These are phyloP conservation scores for Otocyon megalotis DNA, from an alignment of 2,113 vertebrate genomes.

Conservation along the genomic window DNA sequence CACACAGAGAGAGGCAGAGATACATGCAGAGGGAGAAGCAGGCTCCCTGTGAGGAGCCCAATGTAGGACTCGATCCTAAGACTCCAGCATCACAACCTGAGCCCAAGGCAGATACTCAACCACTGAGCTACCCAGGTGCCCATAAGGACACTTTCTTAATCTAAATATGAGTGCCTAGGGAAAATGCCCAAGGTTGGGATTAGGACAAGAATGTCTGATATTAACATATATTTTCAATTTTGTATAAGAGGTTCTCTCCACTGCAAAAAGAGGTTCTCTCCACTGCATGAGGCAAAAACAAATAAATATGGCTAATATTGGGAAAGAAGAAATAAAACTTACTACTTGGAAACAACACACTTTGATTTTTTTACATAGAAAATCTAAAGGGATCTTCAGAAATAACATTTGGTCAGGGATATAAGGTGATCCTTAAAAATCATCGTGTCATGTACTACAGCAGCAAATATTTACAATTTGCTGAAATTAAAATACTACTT, in stretches of 20 bases:
- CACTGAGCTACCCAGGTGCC: too few species aligned
- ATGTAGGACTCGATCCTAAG: too few species aligned
- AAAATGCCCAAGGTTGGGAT: not conserved
- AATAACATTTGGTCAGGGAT: not conserved
- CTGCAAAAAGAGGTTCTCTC: not conserved
- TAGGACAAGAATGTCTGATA: not conserved
- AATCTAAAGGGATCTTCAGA: not conserved
- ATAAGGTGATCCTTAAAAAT: constrained; percentile 13
- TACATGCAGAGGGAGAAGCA: too few species aligned
- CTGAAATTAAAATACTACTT: not conserved
- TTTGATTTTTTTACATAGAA: constrained; percentile 14
- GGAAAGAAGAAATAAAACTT: not conserved
- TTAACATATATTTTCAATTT: not conserved
- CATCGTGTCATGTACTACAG: not conserved
- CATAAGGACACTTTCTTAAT: not conserved
- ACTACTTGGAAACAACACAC: not conserved
- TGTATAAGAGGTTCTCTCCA: not conserved
- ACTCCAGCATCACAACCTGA: too few species aligned
- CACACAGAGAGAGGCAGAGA: too few species aligned
- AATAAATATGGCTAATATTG: not conserved
- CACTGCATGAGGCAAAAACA: not conserved
- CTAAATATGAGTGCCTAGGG: not conserved
- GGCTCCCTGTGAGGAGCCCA: too few species aligned
- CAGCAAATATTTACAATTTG: not conserved
- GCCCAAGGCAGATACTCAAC: too few species aligned